These are phyloP conservation scores for Progne subis DNA, from an alignment of 2,113 vertebrate species.

Conservation along the genomic window DNA sequence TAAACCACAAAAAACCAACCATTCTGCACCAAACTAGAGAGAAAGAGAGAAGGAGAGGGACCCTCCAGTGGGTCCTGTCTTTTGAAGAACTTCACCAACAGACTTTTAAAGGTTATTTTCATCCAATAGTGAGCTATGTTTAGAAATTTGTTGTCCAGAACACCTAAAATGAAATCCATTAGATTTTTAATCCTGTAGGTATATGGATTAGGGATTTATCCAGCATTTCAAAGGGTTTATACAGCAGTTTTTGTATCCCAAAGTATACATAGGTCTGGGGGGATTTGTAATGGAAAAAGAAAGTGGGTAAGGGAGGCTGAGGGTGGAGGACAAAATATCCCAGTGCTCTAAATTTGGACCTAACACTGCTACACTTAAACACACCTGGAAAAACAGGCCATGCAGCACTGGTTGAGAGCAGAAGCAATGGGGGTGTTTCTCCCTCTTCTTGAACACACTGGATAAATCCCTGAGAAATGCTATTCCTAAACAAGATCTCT, in stretches of 20 bases:
- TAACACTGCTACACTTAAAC: not conserved
- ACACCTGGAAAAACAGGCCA: not conserved
- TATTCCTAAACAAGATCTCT: constrained; percentile 62
- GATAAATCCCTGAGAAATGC: constrained; percentile 76
- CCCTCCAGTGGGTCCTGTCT: constrained; percentile 47
- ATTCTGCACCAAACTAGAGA: constrained; percentile 76
- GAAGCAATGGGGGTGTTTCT: not conserved
- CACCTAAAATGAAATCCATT: constrained; percentile 70
- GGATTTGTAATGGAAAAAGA: not conserved
- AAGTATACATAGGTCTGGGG: not conserved
- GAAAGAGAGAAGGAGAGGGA: constrained; percentile 59
- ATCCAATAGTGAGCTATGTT: constrained; percentile 71
- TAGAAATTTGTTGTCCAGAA: constrained; percentile 72
- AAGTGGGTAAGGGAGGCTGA: not conserved
- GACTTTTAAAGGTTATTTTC: constrained; percentile 82
- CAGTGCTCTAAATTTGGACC: not conserved
- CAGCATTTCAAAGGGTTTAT: constrained; percentile 70
- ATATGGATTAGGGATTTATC: constrained; percentile 76
- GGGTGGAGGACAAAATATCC: not conserved
- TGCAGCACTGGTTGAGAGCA: not conserved
- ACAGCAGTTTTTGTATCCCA: not conserved
- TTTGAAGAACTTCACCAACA: constrained; percentile 75
- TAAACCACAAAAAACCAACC: constrained; percentile 44
- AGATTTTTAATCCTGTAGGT: constrained; percentile 69
- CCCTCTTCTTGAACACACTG: constrained; percentile 63